phyloP scores from a whole-genome alignment of 2,888 invertebrate genomes.

The Leucoma salicis region DNA sequence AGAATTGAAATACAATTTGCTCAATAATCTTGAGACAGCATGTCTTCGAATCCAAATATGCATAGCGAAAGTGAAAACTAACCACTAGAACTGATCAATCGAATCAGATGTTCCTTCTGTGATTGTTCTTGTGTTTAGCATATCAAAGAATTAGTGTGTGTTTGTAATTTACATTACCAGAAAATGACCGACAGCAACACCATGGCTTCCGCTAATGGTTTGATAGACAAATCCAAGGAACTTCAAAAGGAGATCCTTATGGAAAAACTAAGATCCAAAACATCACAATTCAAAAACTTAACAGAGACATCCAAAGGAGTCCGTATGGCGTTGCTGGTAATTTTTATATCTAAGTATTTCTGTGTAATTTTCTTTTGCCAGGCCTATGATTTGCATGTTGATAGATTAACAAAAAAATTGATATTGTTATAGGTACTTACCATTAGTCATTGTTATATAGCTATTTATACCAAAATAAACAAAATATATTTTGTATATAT shows the following conservation, averaged over 20 bases:
- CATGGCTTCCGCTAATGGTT: constrained; percentile 58
- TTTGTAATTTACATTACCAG: constrained; percentile 17
- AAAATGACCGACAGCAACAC: constrained; percentile 65
- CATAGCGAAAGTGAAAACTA: constrained; percentile 21
- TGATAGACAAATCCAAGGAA: constrained; percentile 73
- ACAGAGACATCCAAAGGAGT: constrained; percentile 94
- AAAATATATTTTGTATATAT: too few relatives aligned
- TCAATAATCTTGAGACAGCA: constrained; percentile 10
- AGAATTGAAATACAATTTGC: constrained; percentile 11
- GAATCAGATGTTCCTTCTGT: constrained; percentile 50
- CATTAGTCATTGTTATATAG: too few relatives aligned
- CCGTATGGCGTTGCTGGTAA: constrained; percentile 91
- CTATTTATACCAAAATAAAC: too few relatives aligned
- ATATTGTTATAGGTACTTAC: too few relatives aligned
- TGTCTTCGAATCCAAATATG: constrained; percentile 11
- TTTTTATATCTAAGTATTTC: constrained; percentile 29
- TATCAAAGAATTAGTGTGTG: neutral
- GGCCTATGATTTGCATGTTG: too few relatives aligned
- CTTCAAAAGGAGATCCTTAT: constrained; percentile 92
- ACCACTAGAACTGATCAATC: constrained; percentile 9
- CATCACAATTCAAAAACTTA: constrained; percentile 90
- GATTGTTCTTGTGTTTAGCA: constrained; percentile 42
- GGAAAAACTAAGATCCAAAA: constrained; percentile 94
- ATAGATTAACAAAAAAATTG: too few relatives aligned
- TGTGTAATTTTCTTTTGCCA: neutral